Evolutionary conservation across 37 sponge, comb jelly and placozoan species (phyloP), one percentile per base, ranked within the genome.

Genomic region (Haliclona indistincta): DNA sequence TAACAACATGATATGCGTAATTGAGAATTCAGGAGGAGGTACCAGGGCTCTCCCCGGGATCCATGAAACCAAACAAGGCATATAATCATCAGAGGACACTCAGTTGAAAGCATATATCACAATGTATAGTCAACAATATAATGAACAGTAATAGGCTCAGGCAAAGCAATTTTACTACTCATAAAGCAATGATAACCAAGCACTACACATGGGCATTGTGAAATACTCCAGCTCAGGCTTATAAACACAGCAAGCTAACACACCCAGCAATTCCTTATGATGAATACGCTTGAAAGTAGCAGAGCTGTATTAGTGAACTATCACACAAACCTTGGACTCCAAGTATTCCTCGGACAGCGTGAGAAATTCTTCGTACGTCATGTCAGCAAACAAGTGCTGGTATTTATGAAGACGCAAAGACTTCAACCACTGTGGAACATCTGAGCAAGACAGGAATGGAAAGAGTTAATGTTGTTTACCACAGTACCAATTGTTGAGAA

Each of bases 331-430:
- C 78, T 80, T 83, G 8, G 68, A 29, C 53, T 84, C 76, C 37
- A 97, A 79, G 53, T 65, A 79, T 2, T 77, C 86, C 29, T 90
- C 94, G 15, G 68, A 62, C 43, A 94, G 76, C 3, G 19, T 45
- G 22, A 93, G 65, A 88, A 93, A 90, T 22, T 93, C 89, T 39
- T 87, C 80, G 52, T 91, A 97, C 8, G 77, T 69, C 63, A 93
- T 55, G 4, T 79, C 66, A 53, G 77, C 88, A 82, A 93, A 97
- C 37, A 97, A 40, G 28, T 85, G 62, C 67, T 90, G 86, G 58
- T 97, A 97, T 67, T 96, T 96, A 82, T 96, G 97, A 11, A 96
- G 79, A 39, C 97, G 70, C 20, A 96, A 82, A 58, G 78, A 52
- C 76, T 96, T 96, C 42, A 96, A 53, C 97, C 97, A 96, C 23